Percentiles rank a stretch among this genome's conserved stretches.
Evolutionary conservation across 2,113 vertebrate species (phyloP).

Genomic region (Ellobius talpinus): DNA sequence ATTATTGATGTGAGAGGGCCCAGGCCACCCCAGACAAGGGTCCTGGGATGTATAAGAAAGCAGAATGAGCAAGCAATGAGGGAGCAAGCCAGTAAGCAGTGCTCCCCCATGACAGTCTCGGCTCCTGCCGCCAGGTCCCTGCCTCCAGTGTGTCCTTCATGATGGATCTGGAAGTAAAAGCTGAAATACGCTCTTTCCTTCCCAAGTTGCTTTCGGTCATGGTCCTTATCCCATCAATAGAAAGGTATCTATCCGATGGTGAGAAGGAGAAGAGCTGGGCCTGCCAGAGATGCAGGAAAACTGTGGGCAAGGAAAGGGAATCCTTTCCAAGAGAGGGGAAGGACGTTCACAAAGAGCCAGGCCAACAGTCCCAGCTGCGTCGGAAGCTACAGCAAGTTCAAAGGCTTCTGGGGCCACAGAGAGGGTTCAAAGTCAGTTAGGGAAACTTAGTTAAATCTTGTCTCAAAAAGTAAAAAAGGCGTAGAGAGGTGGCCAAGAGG

Average conservation of each 20-base stretch:
- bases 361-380: background rate
- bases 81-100: background rate
- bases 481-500: accelerated
- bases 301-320: background rate
- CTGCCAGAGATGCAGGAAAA: background rate
- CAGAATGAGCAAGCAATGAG: background rate
- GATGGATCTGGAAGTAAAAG: background rate
- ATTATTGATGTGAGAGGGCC: background rate
- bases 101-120: background rate
- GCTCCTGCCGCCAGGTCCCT: background rate
- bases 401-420: background rate
- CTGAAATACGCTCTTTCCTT: background rate
- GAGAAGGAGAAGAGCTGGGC: background rate
- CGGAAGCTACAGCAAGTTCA: background rate
- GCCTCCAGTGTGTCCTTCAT: background rate
- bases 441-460: background rate
- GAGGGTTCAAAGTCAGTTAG: background rate
- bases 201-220: background rate
- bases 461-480: background rate
- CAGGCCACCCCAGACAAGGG: background rate
- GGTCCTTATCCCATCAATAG: background rate
- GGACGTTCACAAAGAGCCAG: background rate
- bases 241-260: background rate
- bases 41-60: background rate
- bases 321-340: background rate